A percentile compares a stretch with the other conserved stretches of the same genome.
phyloP scores from a whole-genome alignment of 2,113 vertebrate genomes.

The Puffinus mauretanicus region DNA sequence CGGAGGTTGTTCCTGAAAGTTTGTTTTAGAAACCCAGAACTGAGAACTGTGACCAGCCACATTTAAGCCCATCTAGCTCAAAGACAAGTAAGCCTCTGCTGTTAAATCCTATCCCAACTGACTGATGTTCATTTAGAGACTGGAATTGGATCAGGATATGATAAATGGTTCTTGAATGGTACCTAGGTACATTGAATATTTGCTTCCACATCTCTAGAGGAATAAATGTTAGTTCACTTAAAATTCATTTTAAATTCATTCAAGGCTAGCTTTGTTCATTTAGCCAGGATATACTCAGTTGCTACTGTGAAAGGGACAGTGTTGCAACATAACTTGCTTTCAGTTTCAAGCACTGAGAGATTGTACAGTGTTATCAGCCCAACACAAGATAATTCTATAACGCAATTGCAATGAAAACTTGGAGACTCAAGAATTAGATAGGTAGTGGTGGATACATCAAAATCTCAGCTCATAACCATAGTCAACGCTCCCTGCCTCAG shows the following conservation, averaged over 20 bases:
- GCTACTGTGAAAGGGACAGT: not conserved
- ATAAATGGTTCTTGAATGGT: not conserved
- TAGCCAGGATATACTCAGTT: not conserved
- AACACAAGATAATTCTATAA: not conserved
- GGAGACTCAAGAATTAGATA: not conserved
- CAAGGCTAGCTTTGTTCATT: not conserved
- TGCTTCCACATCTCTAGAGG: not conserved
- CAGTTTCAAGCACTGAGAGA: not conserved
- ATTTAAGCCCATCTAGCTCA: not conserved
- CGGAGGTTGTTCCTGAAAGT: not conserved
- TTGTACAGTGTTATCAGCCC: not conserved
- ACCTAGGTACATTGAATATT: not conserved
- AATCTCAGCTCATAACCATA: not conserved
- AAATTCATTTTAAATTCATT: not conserved
- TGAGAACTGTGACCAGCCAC: not conserved
- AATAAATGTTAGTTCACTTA: not conserved
- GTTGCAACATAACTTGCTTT: not conserved
- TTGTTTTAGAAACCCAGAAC: not conserved
- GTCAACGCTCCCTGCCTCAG: conserved; percentile 14
- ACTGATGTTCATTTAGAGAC: not conserved
- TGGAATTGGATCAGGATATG: not conserved
- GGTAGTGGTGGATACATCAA: conserved; percentile 15
- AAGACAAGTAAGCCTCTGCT: not conserved
- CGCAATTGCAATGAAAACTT: not conserved
- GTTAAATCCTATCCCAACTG: not conserved